These are phyloP conservation scores for Isaurus tuberculatus DNA, from an alignment of 92 coral and sea anemone species.

Conservation along the genomic window DNA sequence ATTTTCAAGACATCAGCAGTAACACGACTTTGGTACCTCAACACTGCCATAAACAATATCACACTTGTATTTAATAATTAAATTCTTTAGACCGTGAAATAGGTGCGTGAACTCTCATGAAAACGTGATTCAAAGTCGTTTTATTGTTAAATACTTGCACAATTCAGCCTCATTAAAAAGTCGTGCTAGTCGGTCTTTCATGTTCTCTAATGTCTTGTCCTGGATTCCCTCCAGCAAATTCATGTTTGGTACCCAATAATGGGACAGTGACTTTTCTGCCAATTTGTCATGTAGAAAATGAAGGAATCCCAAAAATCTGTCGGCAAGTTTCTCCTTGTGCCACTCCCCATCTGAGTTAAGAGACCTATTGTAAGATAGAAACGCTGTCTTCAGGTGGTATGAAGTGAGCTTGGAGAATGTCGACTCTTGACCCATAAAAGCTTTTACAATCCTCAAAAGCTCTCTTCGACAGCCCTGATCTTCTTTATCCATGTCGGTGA, in stretches of 20 bases:
- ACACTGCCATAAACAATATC: too few relatives aligned
- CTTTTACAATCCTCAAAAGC: constrained; percentile 71
- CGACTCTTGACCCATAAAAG: constrained; percentile 61
- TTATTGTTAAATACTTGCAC: too few relatives aligned
- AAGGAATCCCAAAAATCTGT: constrained; percentile 70
- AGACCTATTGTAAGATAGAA: constrained; percentile 65
- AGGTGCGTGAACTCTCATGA: too few relatives aligned
- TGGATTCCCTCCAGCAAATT: constrained; percentile 62
- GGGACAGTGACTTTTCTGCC: constrained; percentile 51
- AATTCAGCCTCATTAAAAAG: constrained; percentile 68
- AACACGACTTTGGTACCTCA: too few relatives aligned
- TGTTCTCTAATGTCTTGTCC: constrained; percentile 58
- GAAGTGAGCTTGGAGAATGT: constrained; percentile 78
- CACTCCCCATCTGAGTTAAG: constrained; percentile 41
- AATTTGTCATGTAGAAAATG: constrained; percentile 46
- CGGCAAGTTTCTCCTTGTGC: constrained; percentile 67
- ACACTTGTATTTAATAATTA: too few relatives aligned
- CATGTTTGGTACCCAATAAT: constrained; percentile 71
- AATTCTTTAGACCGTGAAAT: too few relatives aligned
- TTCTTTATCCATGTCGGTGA: constrained; percentile 73
- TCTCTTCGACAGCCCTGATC: constrained; percentile 81
- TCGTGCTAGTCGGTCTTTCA: constrained; percentile 65
- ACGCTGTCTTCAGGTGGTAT: constrained; percentile 79
- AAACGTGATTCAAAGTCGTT: too few relatives aligned
- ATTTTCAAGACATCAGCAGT: neutral